These are phyloP conservation scores for Pyrochroa serraticornis DNA, from an alignment of 2,888 invertebrate genomes.

Conservation along the genomic window DNA sequence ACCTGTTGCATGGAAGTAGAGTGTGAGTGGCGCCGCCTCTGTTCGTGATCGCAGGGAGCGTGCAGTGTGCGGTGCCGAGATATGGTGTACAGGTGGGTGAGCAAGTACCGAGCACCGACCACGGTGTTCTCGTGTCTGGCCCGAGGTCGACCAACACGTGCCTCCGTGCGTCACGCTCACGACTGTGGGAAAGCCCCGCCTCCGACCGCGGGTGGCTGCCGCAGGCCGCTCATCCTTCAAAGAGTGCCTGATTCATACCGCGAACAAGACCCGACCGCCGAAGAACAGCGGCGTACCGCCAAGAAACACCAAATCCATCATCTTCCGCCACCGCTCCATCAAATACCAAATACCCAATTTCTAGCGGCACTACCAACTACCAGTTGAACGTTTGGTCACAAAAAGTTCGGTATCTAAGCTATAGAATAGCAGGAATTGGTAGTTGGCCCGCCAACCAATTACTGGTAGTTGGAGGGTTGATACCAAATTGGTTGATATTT, in stretches of 20 bases:
- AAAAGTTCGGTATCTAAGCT: too few relatives aligned
- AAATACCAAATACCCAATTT: too few relatives aligned
- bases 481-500: too few relatives aligned
- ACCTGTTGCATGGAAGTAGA: too few relatives aligned
- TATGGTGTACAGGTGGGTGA: constrained; percentile 21
- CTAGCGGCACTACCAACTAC: too few relatives aligned
- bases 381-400: too few relatives aligned
- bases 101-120: constrained; percentile 22
- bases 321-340: too few relatives aligned
- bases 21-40: constrained; percentile 9
- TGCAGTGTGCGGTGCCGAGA: constrained; percentile 19
- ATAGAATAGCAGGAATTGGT: too few relatives aligned
- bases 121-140: constrained; percentile 34
- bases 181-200: constrained; percentile 57
- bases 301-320: not conserved
- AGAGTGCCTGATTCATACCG: constrained; percentile 31
- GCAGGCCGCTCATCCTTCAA: constrained; percentile 30
- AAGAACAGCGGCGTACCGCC: constrained; percentile 8
- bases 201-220: constrained; percentile 51
- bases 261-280: constrained; percentile 19
- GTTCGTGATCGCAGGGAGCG: constrained; percentile 14
- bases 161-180: constrained; percentile 55
- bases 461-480: too few relatives aligned
- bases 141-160: constrained; percentile 60
- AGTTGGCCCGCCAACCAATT: too few relatives aligned